Base-by-base conservation (phyloP, 2,113 vertebrate genomes). In the Thunnus maccoyii region DNA sequence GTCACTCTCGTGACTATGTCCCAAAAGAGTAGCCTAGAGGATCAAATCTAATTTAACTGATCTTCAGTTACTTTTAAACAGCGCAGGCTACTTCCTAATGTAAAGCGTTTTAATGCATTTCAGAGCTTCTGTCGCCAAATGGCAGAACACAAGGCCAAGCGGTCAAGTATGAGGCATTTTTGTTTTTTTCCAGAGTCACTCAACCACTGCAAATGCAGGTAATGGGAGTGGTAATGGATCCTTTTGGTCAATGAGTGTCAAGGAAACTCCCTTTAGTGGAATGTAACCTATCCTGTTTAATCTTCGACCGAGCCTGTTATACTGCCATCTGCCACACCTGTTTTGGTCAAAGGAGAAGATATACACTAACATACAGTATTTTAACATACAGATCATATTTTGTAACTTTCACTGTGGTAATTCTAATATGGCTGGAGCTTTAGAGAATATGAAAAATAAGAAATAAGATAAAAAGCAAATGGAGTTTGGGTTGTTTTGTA, bases 201-300 rank as follows among this genome's bases (percentile, higher is more conserved):
- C 80, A 88, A 44, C 47, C 66, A 60, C 32, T 87, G 46, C n/a
- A 83, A 87, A 89, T 79, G 62, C 30, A 58, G 56, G 60, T 85
- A 86, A 86, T 60, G 20, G 46, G 12, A 76, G 65, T 20, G 67
- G n/a, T 88, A 85, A 90, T 82, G 76, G 72, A 50, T 60, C 16
- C 30, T 22, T 79, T 87, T 66, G 60, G 86, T 86, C 72, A 90
- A 92, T 89, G 69, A 87, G 72, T 92, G 82, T 67, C 66, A 82
- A 72, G 73, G 72, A 86, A 44, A 88, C 89, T 56, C 85, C 66
- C 72, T 47, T 69, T 11, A 1, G 41, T 20, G 79, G 66, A 85
- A 89, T 84, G 66, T 22, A 46, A 67, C 47, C 46, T 82, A 60
- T 51, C 83, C 17, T 70, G 47, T 36, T 69, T 82, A 83, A 85